Conservation (phyloP, 35 echinoderm and acorn worm species). For the Apostichopus californicus region DNA sequence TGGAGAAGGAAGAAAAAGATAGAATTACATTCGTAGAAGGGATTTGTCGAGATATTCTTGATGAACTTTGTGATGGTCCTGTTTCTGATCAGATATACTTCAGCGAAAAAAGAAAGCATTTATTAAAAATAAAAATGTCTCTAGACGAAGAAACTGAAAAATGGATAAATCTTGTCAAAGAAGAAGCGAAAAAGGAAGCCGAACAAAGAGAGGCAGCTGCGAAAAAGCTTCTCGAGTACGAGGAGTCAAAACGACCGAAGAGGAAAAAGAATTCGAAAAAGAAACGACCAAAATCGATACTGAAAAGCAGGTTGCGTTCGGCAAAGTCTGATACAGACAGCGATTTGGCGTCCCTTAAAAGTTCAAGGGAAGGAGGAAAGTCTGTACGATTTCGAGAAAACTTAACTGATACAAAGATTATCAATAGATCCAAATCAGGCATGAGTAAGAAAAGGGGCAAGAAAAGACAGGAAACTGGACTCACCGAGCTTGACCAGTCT, state of each 20-base stretch:
- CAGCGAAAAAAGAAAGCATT: conserved; percentile 27
- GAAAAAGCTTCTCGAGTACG: background rate
- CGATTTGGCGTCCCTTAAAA: conserved; percentile 15
- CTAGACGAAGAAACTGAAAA: conserved; percentile 28
- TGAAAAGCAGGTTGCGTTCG: conserved; percentile 22
- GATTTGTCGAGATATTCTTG: conserved; percentile 34
- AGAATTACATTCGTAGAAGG: conserved; percentile 19
- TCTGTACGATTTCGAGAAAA: conserved; percentile 45
- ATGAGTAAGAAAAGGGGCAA: conserved; percentile 11
- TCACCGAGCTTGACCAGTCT: background rate
- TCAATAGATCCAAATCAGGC: background rate
- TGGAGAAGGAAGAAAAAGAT: conserved; percentile 25
- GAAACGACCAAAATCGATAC: conserved; percentile 43
- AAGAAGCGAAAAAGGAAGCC: conserved; percentile 28
- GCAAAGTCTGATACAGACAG: conserved; percentile 7
- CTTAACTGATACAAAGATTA: conserved; percentile 44
- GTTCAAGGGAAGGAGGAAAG: conserved; percentile 26
- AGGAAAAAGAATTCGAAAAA: conserved; percentile 17
- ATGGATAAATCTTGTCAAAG: conserved; percentile 16
- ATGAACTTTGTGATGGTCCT: background rate
- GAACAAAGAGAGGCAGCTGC: conserved; percentile 29
- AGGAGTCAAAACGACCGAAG: background rate
- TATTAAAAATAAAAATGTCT: background rate
- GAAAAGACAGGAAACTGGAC: background rate
- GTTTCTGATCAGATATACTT: conserved; percentile 36